These are phyloP conservation scores for Clarias platycephalus DNA, from an alignment of 2,797 vertebrate species.

Conservation along the genomic window DNA sequence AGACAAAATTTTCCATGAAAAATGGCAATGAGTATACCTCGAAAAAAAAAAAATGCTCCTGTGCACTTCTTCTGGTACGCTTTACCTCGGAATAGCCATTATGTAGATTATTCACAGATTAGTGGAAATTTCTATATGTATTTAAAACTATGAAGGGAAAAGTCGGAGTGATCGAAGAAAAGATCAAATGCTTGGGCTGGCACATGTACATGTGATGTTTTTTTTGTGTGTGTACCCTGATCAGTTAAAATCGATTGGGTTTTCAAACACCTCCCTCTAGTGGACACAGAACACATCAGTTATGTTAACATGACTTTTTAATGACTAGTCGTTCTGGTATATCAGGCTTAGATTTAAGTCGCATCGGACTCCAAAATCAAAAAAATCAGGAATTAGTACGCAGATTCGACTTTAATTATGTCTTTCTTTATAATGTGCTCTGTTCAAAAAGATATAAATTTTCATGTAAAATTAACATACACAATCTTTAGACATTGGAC, in stretches of 20 bases:
- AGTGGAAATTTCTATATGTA: neutral
- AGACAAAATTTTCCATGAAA: too few species aligned
- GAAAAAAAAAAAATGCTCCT: neutral
- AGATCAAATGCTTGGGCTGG: conserved; percentile 1
- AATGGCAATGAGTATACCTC: neutral
- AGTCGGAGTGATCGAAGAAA: neutral
- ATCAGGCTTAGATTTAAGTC: neutral
- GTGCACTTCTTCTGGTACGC: neutral
- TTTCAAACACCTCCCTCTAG: conserved; percentile 74
- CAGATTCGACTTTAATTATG: neutral
- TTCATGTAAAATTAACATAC: neutral
- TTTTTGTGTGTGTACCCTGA: neutral
- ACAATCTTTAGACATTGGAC: neutral
- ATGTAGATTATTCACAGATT: neutral
- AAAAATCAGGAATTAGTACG: neutral
- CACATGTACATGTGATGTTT: neutral
- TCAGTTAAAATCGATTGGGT: conserved; percentile 53
- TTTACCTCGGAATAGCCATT: neutral
- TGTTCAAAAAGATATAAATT: neutral
- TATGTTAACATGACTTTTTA: conserved; percentile 18
- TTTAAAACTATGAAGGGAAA: neutral
- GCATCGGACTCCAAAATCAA: neutral
- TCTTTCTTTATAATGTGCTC: neutral
- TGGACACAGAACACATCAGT: conserved; percentile 54
- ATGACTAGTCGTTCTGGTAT: neutral